Evolutionary conservation across 2,797 vertebrate species (phyloP).

Genomic region (Cygnus olor): DNA sequence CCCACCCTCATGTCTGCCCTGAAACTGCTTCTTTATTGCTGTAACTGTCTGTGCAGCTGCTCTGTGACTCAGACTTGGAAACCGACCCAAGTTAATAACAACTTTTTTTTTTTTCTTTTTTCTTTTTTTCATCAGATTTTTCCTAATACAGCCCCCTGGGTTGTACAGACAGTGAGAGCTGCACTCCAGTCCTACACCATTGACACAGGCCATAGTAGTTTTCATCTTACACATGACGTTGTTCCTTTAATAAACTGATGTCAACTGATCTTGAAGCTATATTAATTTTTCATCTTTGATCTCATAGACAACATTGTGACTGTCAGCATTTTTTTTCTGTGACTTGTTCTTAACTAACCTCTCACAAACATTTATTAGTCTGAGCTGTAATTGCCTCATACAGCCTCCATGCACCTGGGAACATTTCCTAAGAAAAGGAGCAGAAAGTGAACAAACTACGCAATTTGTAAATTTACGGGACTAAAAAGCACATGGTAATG

Average conservation of each 20-base stretch:
- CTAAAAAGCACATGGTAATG: neutral
- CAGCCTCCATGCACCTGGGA: neutral
- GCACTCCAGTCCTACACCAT: neutral
- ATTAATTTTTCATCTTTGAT: neutral
- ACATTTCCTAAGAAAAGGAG: neutral
- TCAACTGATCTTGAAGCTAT: neutral
- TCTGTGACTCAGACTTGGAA: neutral
- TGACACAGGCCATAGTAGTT: accelerated
- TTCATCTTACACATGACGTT: neutral
- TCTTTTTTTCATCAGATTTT: neutral
- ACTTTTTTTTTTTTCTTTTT: accelerated
- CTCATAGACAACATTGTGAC: neutral
- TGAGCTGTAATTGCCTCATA: neutral
- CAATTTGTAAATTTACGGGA: neutral
- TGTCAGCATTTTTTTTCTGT: neutral
- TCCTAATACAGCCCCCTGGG: neutral
- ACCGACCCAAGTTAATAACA: neutral
- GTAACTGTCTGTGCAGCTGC: neutral
- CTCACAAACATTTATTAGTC: neutral
- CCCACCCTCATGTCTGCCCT: accelerated
- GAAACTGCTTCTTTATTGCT: neutral
- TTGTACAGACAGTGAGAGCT: neutral
- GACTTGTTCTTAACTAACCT: neutral
- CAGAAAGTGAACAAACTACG: accelerated
- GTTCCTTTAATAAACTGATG: neutral